phyloP scores from a whole-genome alignment of 1,140 invertebrate genomes.

The Trinorchestia longiramus region DNA sequence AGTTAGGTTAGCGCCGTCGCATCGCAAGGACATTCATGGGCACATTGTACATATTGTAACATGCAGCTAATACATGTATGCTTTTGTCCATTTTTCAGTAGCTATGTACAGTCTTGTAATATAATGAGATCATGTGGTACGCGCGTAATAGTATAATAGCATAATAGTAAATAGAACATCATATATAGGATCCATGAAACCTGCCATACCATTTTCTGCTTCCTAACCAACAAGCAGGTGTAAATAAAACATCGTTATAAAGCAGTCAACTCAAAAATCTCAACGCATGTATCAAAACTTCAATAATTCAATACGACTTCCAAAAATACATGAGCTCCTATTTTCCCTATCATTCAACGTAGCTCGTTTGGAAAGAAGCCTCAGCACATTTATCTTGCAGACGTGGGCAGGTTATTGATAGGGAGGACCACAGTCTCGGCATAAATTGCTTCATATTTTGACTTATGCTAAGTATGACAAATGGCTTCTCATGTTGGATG shows the following conservation, averaged over 20 bases:
- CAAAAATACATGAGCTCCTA: background rate
- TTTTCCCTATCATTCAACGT: background rate
- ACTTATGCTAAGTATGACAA: constrained; percentile 46
- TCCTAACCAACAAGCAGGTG: background rate
- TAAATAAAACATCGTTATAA: background rate
- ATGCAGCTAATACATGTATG: too few species aligned
- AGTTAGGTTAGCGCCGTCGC: too few species aligned
- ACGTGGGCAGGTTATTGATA: constrained; percentile 16
- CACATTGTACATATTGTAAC: too few species aligned
- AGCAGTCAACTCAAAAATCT: background rate
- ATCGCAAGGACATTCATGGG: too few species aligned
- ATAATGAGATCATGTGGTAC: too few species aligned
- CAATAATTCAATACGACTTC: background rate
- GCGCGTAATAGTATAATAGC: too few species aligned
- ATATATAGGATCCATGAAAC: background rate
- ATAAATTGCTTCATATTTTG: constrained; percentile 45
- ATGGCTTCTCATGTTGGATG: background rate
- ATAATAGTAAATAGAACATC: too few species aligned
- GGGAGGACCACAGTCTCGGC: background rate
- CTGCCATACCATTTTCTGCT: background rate
- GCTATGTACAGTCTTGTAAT: too few species aligned
- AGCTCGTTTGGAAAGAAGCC: background rate
- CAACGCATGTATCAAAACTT: background rate
- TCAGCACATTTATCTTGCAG: background rate
- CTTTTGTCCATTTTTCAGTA: too few species aligned